Conservation (phyloP, 2,797 vertebrate species). For the Cynodonichthys magdalenae region DNA sequence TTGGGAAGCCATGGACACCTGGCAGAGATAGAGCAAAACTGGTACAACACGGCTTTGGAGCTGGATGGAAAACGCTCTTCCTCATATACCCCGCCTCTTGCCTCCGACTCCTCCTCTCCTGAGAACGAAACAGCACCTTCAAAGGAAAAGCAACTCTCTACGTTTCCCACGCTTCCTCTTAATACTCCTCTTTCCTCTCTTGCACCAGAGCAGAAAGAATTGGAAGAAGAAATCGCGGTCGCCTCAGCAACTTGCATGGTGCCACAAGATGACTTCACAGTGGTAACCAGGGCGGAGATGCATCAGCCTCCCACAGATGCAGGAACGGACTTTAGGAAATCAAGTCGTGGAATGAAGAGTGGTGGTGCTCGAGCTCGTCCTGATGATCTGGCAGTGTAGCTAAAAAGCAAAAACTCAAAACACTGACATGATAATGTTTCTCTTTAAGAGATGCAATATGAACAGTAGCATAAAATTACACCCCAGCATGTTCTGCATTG, state of each 20-base stretch:
- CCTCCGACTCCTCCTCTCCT: constrained; percentile 55
- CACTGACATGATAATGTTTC: constrained; percentile 18
- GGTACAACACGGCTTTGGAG: constrained; percentile 81
- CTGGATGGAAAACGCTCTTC: constrained; percentile 67
- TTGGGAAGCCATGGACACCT: constrained; percentile 55
- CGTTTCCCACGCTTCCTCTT: constrained; percentile 61
- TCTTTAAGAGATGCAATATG: constrained; percentile 17
- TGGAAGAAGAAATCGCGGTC: constrained; percentile 18
- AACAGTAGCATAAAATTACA: constrained; percentile 17
- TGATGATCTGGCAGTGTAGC: constrained; percentile 89
- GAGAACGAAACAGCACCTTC: constrained; percentile 57
- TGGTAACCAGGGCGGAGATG: constrained; percentile 82
- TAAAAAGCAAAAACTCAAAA: constrained; percentile 36
- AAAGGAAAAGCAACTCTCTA: constrained; percentile 61
- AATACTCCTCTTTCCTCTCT: constrained; percentile 57
- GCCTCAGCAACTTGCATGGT: neutral
- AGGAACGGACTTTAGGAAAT: constrained; percentile 74
- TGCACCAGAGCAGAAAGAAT: constrained; percentile 49
- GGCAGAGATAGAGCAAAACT: constrained; percentile 79
- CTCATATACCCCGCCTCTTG: constrained; percentile 52
- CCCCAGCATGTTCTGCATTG: constrained; percentile 13
- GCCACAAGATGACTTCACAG: constrained; percentile 62
- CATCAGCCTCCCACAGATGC: constrained; percentile 77
- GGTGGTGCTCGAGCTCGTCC: constrained; percentile 84
- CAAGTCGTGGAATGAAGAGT: constrained; percentile 84